Percentiles rank a stretch among this genome's conserved stretches.
Conservation (phyloP, 2,797 vertebrate genomes). For the Xerus rutilus region DNA sequence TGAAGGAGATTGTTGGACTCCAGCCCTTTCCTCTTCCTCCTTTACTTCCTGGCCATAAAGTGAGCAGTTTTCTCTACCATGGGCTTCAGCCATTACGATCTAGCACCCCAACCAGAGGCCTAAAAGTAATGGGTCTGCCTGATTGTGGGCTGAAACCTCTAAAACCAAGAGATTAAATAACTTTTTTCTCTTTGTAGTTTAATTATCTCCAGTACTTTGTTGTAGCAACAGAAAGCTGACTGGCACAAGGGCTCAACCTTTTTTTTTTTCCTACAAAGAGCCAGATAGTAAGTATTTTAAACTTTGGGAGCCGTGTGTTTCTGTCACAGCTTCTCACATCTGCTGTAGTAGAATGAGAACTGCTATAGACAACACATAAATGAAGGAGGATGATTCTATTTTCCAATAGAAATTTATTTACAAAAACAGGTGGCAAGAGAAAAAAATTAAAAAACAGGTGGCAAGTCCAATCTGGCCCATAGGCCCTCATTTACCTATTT, state of each 20-base stretch:
- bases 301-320: not conserved
- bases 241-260: not conserved
- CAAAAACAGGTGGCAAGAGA: not conserved
- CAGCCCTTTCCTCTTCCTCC: not conserved
- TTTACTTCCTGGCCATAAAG: not conserved
- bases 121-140: not conserved
- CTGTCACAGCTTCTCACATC: not conserved
- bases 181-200: not conserved
- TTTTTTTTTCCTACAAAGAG: too few species aligned
- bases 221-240: not conserved
- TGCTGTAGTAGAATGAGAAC: not conserved
- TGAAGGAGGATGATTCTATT: not conserved
- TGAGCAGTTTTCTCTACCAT: not conserved
- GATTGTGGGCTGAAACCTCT: not conserved
- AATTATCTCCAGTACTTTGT: not conserved
- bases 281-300: constrained; percentile 1
- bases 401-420: not conserved
- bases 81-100: too few species aligned
- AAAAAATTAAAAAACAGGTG: not conserved
- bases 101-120: not conserved
- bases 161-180: not conserved
- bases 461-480: not conserved
- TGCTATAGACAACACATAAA: not conserved
- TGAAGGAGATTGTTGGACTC: not conserved
- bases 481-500: constrained; percentile 5